Evolutionary conservation across 2,888 invertebrate species (phyloP), one percentile per base, ranked within the genome.

Genomic region (Eupithecia tripunctaria): DNA sequence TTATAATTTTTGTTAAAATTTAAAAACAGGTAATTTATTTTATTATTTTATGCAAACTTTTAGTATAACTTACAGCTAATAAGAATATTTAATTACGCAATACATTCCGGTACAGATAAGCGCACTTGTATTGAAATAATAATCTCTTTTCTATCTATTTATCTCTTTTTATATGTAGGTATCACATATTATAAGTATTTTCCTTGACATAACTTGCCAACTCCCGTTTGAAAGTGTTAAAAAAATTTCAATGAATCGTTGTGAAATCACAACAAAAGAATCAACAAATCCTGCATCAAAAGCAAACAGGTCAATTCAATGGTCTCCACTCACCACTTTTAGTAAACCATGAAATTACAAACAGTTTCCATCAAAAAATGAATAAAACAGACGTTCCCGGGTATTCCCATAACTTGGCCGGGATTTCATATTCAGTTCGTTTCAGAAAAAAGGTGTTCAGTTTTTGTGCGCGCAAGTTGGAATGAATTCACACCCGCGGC

Each of bases 351-450:
- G 38, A 64, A 64, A 64, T 64, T 47, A 65, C 63, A 72, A 70
- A 70, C 38, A 38, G 59, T 27, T 71, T 29, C 67, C 65, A 56
- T 69, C 71, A 75, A 59, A 72, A 75, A 75, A 75, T 72, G 70
- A 75, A 75, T 78, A 73, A 76, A 79, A 79, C 76, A 76, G 67
- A 73, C 76, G 78, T 75, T 56, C 71, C 67, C 25, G 56, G 60
- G 71, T 76, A 75, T 75, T 81, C 76, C 78, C 79, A 78, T 80
- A 83, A 86, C 83, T 85, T 84, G 79, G 78, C 83, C 81, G 77
- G 71, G 79, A 86, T 88, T 89, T 88, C 86, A 88, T 88, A 89
- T 89, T 89, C 89, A 87, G 88, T 88, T 82, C 79, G 72, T 71
- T 66, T 43, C 81, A 80, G 80, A 87, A 88, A 88, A 89, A 88